These are phyloP conservation scores for Myotis yumanensis DNA, from an alignment of 2,113 vertebrate species.

Conservation along the genomic window DNA sequence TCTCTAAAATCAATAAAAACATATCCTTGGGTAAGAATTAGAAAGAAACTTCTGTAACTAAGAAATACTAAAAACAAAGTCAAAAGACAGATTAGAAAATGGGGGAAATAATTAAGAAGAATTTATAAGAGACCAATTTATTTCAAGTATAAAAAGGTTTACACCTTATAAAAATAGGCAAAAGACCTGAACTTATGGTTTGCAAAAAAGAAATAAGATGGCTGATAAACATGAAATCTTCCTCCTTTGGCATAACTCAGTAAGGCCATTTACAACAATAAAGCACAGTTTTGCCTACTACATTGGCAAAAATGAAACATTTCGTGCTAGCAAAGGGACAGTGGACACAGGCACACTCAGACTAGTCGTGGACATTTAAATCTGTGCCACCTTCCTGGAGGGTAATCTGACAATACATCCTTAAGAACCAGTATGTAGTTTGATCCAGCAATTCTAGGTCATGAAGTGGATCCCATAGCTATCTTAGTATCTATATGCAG, in stretches of 20 bases:
- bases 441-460: not conserved
- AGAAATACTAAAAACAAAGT: not conserved
- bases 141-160: slow-evolving; percentile 14
- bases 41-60: not conserved
- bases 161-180: slow-evolving; percentile 15
- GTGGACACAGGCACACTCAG: not conserved
- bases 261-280: slow-evolving; percentile 15
- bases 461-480: not conserved
- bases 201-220: slow-evolving; percentile 5
- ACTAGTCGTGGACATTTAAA: not conserved
- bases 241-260: not conserved
- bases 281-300: not conserved
- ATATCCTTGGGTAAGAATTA: not conserved
- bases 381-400: not conserved
- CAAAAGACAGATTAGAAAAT: slow-evolving; percentile 30
- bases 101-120: not conserved
- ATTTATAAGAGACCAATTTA: not conserved
- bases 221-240: not conserved
- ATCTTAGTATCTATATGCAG: not conserved
- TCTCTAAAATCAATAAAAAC: not conserved
- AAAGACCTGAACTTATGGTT: not conserved
- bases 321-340: not conserved
- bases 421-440: slow-evolving; percentile 8
- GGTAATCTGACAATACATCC: not conserved
- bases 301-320: not conserved